Conservation (phyloP, 2,797 vertebrate genomes). For the Hoplostethus atlanticus region DNA sequence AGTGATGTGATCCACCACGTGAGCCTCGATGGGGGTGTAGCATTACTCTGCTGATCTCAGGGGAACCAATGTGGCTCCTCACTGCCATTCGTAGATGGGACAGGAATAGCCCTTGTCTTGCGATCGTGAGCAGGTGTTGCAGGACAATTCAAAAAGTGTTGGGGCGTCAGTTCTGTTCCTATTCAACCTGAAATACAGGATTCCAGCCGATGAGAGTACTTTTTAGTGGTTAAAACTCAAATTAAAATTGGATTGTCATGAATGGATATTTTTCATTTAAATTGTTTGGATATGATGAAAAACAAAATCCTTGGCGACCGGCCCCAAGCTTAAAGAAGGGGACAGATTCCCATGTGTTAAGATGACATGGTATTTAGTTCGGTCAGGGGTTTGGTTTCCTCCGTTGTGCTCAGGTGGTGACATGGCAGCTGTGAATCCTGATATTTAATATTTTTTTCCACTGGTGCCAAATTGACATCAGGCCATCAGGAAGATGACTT, state of each 20-base stretch:
- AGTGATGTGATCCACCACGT: slow-evolving; percentile 49
- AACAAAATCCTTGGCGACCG: background rate
- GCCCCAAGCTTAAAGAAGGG: background rate
- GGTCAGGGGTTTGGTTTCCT: slow-evolving; percentile 47
- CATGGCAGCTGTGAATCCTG: background rate
- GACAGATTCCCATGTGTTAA: background rate
- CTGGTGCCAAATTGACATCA: slow-evolving; percentile 23
- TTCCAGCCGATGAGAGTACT: background rate
- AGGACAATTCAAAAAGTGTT: slow-evolving; percentile 39
- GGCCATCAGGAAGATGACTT: background rate
- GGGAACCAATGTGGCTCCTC: slow-evolving; percentile 33
- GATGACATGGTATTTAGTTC: slow-evolving; percentile 4
- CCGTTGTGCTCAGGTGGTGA: background rate
- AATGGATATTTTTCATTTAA: background rate
- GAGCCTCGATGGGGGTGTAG: slow-evolving; percentile 56
- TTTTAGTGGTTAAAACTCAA: background rate
- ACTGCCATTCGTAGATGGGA: slow-evolving; percentile 65
- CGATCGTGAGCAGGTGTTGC: slow-evolving; percentile 37
- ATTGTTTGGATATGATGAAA: too few species aligned
- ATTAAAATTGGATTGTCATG: background rate
- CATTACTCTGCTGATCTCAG: slow-evolving; percentile 66
- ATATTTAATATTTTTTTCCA: slow-evolving; percentile 19
- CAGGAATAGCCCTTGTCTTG: slow-evolving; percentile 77
- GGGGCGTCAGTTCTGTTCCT: too few species aligned
- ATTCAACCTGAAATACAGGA: background rate